phyloP scores from a whole-genome alignment of 2,113 vertebrate genomes.

The Hipposideros armiger region DNA sequence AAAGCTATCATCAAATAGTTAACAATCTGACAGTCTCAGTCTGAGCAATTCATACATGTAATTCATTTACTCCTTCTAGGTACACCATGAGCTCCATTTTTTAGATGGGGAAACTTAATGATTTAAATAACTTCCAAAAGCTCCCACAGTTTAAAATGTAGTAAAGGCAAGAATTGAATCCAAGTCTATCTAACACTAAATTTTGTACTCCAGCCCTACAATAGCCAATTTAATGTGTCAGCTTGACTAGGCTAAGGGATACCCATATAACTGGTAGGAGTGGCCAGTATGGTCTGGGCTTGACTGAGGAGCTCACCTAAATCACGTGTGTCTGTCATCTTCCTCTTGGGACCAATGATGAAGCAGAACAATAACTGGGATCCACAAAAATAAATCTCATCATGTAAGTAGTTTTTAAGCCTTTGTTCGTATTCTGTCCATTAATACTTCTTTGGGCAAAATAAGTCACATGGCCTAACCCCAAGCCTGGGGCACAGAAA shows the following conservation, averaged over 20 bases:
- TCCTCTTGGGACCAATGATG: background rate
- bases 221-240: background rate
- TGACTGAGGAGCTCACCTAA: background rate
- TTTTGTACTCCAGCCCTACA: background rate
- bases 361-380: background rate
- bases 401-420: background rate
- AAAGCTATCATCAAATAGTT: background rate
- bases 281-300: background rate
- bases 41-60: background rate
- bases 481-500: background rate
- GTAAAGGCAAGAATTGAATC: background rate
- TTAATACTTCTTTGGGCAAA: background rate
- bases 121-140: slow-evolving; percentile 19
- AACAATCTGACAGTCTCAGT: background rate
- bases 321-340: accelerated
- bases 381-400: background rate
- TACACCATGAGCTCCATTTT: background rate
- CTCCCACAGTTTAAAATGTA: background rate
- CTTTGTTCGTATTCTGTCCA: background rate
- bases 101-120: background rate
- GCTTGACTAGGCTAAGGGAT: background rate
- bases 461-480: background rate
- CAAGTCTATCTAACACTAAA: background rate
- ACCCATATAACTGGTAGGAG: background rate
- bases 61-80: background rate